phyloP scores from a whole-genome alignment of 2,888 invertebrate species.

The Cacoxenus indagator region DNA sequence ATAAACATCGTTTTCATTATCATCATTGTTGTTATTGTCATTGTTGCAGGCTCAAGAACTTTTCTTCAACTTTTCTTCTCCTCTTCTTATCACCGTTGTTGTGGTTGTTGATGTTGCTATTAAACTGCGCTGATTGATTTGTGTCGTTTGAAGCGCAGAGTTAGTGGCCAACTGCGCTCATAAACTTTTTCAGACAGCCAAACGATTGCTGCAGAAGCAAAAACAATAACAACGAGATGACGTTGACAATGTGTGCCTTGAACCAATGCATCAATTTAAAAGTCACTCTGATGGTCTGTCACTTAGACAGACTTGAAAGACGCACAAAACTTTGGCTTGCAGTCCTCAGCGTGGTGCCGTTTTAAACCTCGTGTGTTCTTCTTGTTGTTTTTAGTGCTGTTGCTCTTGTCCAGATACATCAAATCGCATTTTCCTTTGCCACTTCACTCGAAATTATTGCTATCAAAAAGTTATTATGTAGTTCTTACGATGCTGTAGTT shows the following conservation, averaged over 20 bases:
- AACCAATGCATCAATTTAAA: not conserved
- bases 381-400: slow-evolving; percentile 8
- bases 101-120: slow-evolving; percentile 14
- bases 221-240: not conserved
- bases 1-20: not conserved
- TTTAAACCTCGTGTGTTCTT: too few species aligned
- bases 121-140: not conserved
- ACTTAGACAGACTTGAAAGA: not conserved
- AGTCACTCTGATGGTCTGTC: not conserved
- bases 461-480: slow-evolving; percentile 5
- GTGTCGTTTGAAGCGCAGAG: not conserved
- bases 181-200: not conserved
- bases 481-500: not conserved
- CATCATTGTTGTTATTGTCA: not conserved
- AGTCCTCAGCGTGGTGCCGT: not conserved
- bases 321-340: not conserved
- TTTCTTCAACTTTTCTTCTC: slow-evolving; percentile 29
- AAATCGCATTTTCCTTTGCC: slow-evolving; percentile 30
- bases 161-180: not conserved
- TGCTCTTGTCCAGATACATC: slow-evolving; percentile 29
- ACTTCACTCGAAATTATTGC: slow-evolving; percentile 23
- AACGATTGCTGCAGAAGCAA: not conserved
- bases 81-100: slow-evolving; percentile 19
- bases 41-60: not conserved
- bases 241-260: not conserved